Percentiles rank a stretch among this genome's conserved stretches.
These are phyloP conservation scores for Phenganax subtilis DNA, from an alignment of 92 coral and sea anemone species.

Conservation along the genomic window DNA sequence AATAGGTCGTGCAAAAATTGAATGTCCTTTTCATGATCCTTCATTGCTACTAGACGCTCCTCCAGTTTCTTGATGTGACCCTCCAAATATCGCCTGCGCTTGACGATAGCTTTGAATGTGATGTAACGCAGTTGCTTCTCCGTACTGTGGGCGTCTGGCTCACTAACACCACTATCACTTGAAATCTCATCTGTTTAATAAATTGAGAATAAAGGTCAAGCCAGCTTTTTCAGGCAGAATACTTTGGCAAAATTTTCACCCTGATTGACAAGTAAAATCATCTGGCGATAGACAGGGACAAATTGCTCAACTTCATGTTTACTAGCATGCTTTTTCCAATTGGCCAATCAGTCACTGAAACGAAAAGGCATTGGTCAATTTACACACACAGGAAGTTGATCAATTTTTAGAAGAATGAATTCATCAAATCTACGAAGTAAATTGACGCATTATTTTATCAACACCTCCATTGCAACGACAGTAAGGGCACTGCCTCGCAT, in stretches of 20 bases:
- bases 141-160: conserved; percentile 56
- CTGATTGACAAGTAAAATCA: no score
- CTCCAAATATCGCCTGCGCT: conserved; percentile 60
- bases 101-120: conserved; percentile 72
- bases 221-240: neutral
- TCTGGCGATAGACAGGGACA: no score
- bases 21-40: conserved; percentile 61
- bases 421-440: no score
- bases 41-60: conserved; percentile 65
- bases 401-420: no score
- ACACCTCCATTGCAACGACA: neutral
- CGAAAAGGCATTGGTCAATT: no score
- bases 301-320: no score
- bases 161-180: conserved; percentile 52
- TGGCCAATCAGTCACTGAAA: no score
- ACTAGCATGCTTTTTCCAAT: no score
- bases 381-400: no score
- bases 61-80: conserved; percentile 67
- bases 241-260: no score
- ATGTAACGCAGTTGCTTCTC: conserved; percentile 53
- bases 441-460: no score
- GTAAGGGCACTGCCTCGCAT: neutral
- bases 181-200: conserved; percentile 11
- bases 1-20: conserved; percentile 57
- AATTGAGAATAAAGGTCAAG: neutral